phyloP scores from a whole-genome alignment of 2,797 vertebrate genomes.

The Agapornis canus region DNA sequence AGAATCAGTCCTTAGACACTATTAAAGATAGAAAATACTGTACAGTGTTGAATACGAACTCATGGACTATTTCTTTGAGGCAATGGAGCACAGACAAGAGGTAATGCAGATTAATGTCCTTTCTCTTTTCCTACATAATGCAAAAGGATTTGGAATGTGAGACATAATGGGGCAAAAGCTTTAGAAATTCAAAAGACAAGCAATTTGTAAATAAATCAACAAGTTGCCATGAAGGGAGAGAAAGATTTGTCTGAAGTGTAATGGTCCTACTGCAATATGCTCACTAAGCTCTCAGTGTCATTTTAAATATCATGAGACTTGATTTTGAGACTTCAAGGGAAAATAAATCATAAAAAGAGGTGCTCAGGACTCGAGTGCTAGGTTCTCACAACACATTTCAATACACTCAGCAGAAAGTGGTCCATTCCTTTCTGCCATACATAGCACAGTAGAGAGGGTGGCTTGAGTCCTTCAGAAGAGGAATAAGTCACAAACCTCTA shows the following conservation, averaged over 20 bases:
- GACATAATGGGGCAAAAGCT: not conserved
- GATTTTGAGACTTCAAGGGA: not conserved
- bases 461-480: not conserved
- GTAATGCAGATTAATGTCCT: not conserved
- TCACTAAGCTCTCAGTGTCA: not conserved
- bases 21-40: not conserved
- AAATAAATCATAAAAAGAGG: not conserved
- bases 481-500: not conserved
- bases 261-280: not conserved
- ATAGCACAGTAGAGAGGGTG: not conserved
- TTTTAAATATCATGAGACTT: not conserved
- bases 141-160: not conserved
- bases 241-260: constrained; percentile 5
- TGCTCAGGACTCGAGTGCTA: not conserved
- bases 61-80: not conserved
- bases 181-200: constrained; percentile 1
- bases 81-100: not conserved
- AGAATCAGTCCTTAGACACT: not conserved
- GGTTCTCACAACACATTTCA: not conserved
- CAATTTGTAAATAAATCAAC: constrained; percentile 29
- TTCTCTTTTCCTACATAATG: not conserved
- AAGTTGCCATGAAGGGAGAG: not conserved
- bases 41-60: not conserved
- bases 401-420: not conserved
- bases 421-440: not conserved